Conservation (phyloP, 2,113 vertebrate genomes). For the Myrmophylax atrothorax region DNA sequence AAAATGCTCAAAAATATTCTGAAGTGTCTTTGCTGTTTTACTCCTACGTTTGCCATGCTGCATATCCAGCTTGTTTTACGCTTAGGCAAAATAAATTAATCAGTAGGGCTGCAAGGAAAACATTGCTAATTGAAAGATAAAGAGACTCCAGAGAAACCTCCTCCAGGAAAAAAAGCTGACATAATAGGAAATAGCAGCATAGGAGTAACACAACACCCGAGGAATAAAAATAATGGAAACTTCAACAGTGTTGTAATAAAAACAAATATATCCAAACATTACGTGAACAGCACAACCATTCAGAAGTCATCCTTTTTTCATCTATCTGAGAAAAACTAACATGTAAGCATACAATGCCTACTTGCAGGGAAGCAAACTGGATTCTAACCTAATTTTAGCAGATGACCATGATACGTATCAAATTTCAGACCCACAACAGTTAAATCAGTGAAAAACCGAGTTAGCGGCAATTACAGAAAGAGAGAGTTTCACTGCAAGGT, state of each 20-base stretch:
- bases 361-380: not conserved
- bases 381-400: not conserved
- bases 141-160: slow-evolving; percentile 29
- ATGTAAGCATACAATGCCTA: not conserved
- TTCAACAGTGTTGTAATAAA: not conserved
- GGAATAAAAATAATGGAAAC: slow-evolving; percentile 7
- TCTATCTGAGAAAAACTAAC: not conserved
- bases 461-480: not conserved
- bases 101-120: slow-evolving; percentile 14
- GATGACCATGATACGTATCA: not conserved
- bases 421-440: not conserved
- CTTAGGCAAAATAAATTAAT: slow-evolving; percentile 34
- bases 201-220: not conserved
- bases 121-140: slow-evolving; percentile 49
- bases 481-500: not conserved
- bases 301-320: not conserved
- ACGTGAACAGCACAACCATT: not conserved
- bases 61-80: not conserved
- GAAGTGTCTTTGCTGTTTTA: not conserved
- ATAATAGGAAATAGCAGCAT: not conserved
- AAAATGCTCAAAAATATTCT: not conserved
- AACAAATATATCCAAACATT: not conserved
- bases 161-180: slow-evolving; percentile 31
- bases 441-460: not conserved
- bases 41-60: not conserved